phyloP scores from a whole-genome alignment of 2,797 vertebrate species.

The Pachyuromys duprasi region DNA sequence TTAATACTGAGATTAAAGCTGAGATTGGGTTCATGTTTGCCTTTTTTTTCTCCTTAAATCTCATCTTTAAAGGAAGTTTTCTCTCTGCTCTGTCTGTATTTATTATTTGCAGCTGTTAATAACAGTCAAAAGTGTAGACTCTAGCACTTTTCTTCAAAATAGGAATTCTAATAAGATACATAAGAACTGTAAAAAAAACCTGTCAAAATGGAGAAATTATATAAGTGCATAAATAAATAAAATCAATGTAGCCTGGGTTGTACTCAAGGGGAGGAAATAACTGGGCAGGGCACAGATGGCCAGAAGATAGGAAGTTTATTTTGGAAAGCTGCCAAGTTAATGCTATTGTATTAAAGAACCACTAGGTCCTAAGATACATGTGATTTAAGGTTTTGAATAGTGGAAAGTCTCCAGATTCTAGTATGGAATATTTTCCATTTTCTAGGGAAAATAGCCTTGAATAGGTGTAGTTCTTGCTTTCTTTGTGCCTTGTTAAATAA shows the following conservation, averaged over 20 bases:
- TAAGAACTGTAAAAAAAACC: conserved; percentile 37
- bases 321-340: conserved; percentile 66
- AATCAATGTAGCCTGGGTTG: conserved; percentile 45
- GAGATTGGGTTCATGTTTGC: not conserved
- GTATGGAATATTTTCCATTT: conserved; percentile 65
- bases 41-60: not conserved
- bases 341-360: conserved; percentile 64
- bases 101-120: conserved; percentile 42
- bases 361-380: conserved; percentile 30
- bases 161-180: not conserved
- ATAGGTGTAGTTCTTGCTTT: conserved; percentile 22
- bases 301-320: conserved; percentile 70
- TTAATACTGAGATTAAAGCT: conserved; percentile 2
- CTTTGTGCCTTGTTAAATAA: conserved; percentile 21
- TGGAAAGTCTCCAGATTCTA: conserved; percentile 66
- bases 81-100: not conserved
- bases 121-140: conserved; percentile 14
- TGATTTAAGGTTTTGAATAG: conserved; percentile 53
- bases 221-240: conserved; percentile 5
- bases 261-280: conserved; percentile 66
- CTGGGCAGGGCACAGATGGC: conserved; percentile 53
- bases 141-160: conserved; percentile 56
- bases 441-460: conserved; percentile 61
- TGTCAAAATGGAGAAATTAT: conserved; percentile 53
- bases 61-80: conserved; percentile 43